Evolutionary conservation across 1,140 invertebrate species (phyloP), one percentile per base, ranked within the genome.

Genomic region (Temnothorax nylanderi): DNA sequence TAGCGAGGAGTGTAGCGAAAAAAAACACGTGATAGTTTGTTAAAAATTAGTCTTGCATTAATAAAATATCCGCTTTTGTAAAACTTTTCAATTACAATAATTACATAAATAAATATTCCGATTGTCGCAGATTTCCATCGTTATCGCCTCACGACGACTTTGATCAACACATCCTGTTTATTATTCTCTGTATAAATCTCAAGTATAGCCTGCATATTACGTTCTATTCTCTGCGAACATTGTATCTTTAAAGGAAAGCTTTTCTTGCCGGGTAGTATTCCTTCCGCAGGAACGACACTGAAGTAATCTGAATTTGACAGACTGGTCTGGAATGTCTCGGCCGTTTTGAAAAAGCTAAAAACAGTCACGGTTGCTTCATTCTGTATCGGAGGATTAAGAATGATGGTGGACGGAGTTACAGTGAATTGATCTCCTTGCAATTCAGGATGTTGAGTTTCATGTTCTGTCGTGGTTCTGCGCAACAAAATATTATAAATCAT

Each of bases 141-240:
- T 32, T 69, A 26, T 71, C 49, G 54, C 49, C 84, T 89, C 44
- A 87, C 62, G 10, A 67, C 75, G 0, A 93, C 89, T 84, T 86
- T 91, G 65, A 94, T 93, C 7, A 76, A 64, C 41, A 94, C 91
- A 34, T 93, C 88, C 4, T 88, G 72, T 49, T 91, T 94, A 2
- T 90, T 85, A n/a, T 94, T 94, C 32, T 88, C 89, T 8, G 91
- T 93, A 60, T 87, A 93, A 75, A 94, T 91, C 64, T 91, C 84
- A 26, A 94, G 87, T 13, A 89, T 34, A 21, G 91, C 89, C 6
- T 92, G 88, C 0, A 92, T 88, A 64, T 85, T 87, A 32, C 86
- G 88, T 32, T 90, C 87, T 8, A 92, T 49, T 76, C 60, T 88
- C 56, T 92, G 92, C 54, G 87, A 93, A 64, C 90, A 94, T 32